Evolutionary conservation across 2,797 vertebrate species (phyloP).

Genomic region (Alfaro cultratus): DNA sequence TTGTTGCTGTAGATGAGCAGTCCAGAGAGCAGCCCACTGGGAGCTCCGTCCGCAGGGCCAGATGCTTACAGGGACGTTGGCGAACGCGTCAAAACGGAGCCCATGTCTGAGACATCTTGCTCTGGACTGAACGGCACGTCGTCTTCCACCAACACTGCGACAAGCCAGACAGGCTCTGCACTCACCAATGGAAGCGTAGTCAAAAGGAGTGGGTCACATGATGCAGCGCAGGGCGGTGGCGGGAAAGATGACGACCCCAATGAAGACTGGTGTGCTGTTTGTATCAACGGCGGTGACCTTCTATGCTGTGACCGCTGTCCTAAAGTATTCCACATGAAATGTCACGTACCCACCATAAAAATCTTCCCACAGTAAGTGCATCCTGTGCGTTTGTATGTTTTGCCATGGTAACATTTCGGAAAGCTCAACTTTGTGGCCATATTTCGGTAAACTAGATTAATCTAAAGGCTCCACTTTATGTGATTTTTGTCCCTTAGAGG

Average conservation of each 20-base stretch:
- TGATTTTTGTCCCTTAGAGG: slow-evolving; percentile 79
- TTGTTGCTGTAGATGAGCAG: slow-evolving; percentile 89
- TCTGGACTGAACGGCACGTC: slow-evolving; percentile 77
- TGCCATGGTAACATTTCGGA: not conserved
- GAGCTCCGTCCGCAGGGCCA: slow-evolving; percentile 80
- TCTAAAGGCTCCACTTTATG: slow-evolving; percentile 7
- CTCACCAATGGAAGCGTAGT: slow-evolving; percentile 88
- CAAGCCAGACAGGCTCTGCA: slow-evolving; percentile 46
- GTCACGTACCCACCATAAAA: slow-evolving; percentile 95
- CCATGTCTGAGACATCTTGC: slow-evolving; percentile 73
- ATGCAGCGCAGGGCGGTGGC: slow-evolving; percentile 55
- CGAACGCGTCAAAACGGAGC: slow-evolving; percentile 91
- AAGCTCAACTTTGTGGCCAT: not conserved
- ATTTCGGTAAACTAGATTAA: not conserved
- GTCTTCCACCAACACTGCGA: slow-evolving; percentile 35
- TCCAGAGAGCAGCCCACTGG: slow-evolving; percentile 89
- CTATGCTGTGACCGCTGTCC: slow-evolving; percentile 98
- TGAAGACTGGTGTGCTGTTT: slow-evolving; percentile 99
- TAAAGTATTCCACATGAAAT: slow-evolving; percentile 98
- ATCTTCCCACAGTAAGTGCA: slow-evolving; percentile 73
- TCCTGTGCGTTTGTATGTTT: not conserved
- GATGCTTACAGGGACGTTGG: slow-evolving; percentile 85
- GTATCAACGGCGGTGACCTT: slow-evolving; percentile 96
- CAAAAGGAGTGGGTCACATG: slow-evolving; percentile 68
- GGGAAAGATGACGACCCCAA: slow-evolving; percentile 95